Evolutionary conservation across 2,113 vertebrate species (phyloP), one percentile per base, ranked within the genome.

Genomic region (Ellobius talpinus): DNA sequence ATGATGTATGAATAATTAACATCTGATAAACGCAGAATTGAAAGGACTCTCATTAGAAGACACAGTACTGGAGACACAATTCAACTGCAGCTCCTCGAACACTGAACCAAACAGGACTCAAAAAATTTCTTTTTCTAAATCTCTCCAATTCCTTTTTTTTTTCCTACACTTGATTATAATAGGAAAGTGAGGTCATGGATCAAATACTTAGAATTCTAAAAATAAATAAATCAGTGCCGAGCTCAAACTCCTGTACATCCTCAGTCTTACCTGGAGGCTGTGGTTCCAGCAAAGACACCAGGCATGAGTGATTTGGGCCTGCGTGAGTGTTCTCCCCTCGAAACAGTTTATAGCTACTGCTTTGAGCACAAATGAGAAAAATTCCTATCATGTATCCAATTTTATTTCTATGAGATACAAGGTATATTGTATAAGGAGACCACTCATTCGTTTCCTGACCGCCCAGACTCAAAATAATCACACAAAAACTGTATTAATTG

Each of bases 1-100:
- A 95, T n/a, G 89, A 73, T 74, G 77, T 74, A 65, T 97, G 96
- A 96, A 97, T 97, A 97, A 97, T 97, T 97, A 97, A 89, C 91
- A 97, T 78, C 82, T 96, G 94, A 96, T 96, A 94, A 95, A 95
- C 89, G 77, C 91, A 89, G 78, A 96, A 78, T 63, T 87, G 82
- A 93, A 96, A 96, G 81, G 76, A 63, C 63, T 95, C 74, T 96
- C 77, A 74, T 94, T 97, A 97, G 92, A 92, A 97, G 66, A 87
- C 61, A 81, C 12, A 23, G 39, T 47, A 74, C 82, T 92, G 17
- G 36, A 72, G 58, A 94, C 86, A 73, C 79, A 86, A 74, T 92
- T 14, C 47, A 61, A 86, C 61, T 42, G 79, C 31, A 55, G 17
- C 39, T 86, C 29, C 81, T 96, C 65, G 31, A 91, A 91, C 36